phyloP scores from a whole-genome alignment of 2,888 invertebrate species.

The Macrosiphum euphorbiae region DNA sequence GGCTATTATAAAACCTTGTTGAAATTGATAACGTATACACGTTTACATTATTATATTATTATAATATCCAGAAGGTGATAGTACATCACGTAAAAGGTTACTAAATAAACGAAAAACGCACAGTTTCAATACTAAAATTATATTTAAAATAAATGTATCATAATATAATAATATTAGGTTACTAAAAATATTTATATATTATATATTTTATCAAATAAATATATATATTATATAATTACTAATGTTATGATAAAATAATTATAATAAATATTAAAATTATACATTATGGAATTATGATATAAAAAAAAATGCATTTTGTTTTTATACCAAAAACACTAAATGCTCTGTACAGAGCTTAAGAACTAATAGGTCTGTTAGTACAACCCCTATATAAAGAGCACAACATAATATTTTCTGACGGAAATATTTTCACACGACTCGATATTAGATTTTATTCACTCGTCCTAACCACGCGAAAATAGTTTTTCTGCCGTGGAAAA shows the following conservation, averaged over 20 bases:
- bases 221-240: background rate
- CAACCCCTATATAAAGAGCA: constrained; percentile 62
- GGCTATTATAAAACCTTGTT: background rate
- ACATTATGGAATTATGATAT: constrained; percentile 22
- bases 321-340: constrained; percentile 15
- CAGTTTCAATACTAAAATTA: constrained; percentile 45
- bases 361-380: constrained; percentile 47
- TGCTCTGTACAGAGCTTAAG: constrained; percentile 39
- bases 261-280: constrained; percentile 56
- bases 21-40: background rate
- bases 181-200: constrained; percentile 35
- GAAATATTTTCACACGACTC: background rate
- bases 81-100: background rate
- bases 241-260: constrained; percentile 18
- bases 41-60: background rate
- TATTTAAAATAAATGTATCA: constrained; percentile 52
- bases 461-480: background rate
- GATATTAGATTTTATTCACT: background rate
- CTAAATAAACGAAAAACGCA: background rate
- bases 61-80: background rate
- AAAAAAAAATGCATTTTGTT: constrained; percentile 42
- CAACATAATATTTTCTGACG: background rate
- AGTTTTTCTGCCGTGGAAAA: background rate
- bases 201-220: constrained; percentile 26
- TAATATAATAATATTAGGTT: constrained; percentile 39